Base-by-base conservation (phyloP, 2,888 invertebrate genomes). In the Xanthia icteritia region DNA sequence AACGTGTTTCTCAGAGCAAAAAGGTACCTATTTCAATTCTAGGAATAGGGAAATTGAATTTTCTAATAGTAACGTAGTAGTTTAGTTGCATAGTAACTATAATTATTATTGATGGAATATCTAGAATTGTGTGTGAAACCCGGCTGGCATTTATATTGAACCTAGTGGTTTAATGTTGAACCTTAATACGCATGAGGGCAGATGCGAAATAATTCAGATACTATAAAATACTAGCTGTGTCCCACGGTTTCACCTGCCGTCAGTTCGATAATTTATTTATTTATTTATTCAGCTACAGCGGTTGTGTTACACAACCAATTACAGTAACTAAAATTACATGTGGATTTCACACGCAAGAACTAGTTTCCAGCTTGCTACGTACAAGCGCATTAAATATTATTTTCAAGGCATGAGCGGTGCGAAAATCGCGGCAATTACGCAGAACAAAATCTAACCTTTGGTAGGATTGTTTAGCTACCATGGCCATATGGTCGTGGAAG, bases 101-200 rank as follows among this genome's bases (percentile, higher is more conserved):
- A 36, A 17, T 9, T 1, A 17, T 76, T 58, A 13, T 76, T 64
- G 42, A 42, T 42, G 64, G 36, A 56, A 64, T 74, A 39, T 31
- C 17, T 20, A 0, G 1, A n/a, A 17, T 39, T 17, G 5, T 45
- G 8, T 8, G 42, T 45, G 31, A 56, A n/a, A 61, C 9, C 1
- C 6, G 15, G 11, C 2, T 48, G n/a, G 31, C 51, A 31, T 51
- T 61, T n/a, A 36, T 15, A 58, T 73, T 9, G 4, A 45, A n/a
- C 13, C 6, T n/a, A 17, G n/a, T 31, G 17, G 5, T 65, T 67
- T 31, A 66, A 15, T 48, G 5, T 2, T 48, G 23, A 31, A 48
- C 23, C 8, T 31, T 31, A 2, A 31, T 23, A 63, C 3, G 23
- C 13, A 13, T 31, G 20, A 11, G 61, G 11, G 31, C 31, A 61